These are phyloP conservation scores for Dendrocincla fuliginosa DNA, from an alignment of 2,797 vertebrate genomes.

Conservation along the genomic window DNA sequence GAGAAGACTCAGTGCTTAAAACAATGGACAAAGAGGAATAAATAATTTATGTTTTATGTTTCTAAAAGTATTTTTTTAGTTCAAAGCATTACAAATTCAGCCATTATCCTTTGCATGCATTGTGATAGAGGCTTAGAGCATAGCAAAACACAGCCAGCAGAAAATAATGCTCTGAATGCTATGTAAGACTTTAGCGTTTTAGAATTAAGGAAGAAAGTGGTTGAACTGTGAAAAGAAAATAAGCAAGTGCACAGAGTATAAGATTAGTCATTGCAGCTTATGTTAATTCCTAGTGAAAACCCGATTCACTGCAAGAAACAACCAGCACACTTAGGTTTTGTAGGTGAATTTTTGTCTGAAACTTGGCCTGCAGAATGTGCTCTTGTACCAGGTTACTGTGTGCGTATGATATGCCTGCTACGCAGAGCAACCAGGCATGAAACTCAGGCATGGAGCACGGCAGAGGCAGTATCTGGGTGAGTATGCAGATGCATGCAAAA, in stretches of 20 bases:
- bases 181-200: constrained; percentile 39
- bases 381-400: constrained; percentile 21
- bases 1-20: constrained; percentile 96
- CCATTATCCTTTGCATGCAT: constrained; percentile 71
- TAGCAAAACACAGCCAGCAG: constrained; percentile 35
- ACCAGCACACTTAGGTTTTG: constrained; percentile 42
- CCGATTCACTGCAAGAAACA: constrained; percentile 33
- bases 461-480: constrained; percentile 37
- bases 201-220: constrained; percentile 35
- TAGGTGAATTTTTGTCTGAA: constrained; percentile 28
- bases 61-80: constrained; percentile 66
- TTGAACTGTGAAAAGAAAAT: constrained; percentile 61
- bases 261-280: constrained; percentile 48
- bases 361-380: constrained; percentile 41
- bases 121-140: constrained; percentile 67
- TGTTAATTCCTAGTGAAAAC: constrained; percentile 65
- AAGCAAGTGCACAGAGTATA: constrained; percentile 30
- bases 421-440: constrained; percentile 6
- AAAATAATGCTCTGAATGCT: constrained; percentile 66
- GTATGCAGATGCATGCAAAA: constrained; percentile 33
- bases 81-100: constrained; percentile 57
- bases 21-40: constrained; percentile 79
- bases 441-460: constrained; percentile 39
- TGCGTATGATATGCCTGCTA: constrained; percentile 60
- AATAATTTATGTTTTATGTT: constrained; percentile 67